A percentile compares a stretch with the other conserved stretches of the same genome.
Conservation (phyloP, 2,113 vertebrate species). For the Mus spicilegus region DNA sequence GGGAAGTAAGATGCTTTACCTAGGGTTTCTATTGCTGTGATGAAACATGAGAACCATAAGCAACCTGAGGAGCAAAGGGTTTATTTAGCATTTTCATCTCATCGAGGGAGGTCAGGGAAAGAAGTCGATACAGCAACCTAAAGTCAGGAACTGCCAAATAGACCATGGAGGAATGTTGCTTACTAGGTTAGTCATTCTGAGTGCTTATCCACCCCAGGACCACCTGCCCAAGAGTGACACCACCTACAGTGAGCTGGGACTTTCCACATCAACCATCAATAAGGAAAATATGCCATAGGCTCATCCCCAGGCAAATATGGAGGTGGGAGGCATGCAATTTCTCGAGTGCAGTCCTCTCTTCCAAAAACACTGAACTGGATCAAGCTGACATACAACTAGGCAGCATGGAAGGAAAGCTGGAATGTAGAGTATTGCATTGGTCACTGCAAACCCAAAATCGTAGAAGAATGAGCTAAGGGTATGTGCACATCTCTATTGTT, state of each 20-base stretch:
- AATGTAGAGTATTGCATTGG: background rate
- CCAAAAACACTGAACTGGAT: too few species aligned
- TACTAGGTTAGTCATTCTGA: background rate
- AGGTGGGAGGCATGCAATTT: rapidly evolving
- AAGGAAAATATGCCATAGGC: background rate
- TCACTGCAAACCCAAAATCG: background rate
- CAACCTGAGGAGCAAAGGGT: background rate
- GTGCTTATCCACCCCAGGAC: too few species aligned
- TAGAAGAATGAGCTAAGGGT: background rate
- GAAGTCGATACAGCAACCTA: background rate
- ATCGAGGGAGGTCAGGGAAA: background rate
- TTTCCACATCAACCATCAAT: background rate
- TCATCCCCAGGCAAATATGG: background rate
- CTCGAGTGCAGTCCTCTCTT: background rate
- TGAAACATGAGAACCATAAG: too few species aligned
- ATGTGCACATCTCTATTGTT: background rate
- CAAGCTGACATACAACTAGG: background rate
- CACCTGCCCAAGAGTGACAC: background rate
- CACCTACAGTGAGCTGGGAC: background rate
- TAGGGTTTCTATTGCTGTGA: background rate
- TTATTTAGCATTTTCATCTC: background rate
- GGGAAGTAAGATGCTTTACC: background rate
- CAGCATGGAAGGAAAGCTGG: background rate
- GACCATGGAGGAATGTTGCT: background rate
- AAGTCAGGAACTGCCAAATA: background rate